A percentile compares a stretch with the other conserved stretches of the same genome.
Conservation (phyloP, 2,797 vertebrate genomes). For the Gallirallus australis region DNA sequence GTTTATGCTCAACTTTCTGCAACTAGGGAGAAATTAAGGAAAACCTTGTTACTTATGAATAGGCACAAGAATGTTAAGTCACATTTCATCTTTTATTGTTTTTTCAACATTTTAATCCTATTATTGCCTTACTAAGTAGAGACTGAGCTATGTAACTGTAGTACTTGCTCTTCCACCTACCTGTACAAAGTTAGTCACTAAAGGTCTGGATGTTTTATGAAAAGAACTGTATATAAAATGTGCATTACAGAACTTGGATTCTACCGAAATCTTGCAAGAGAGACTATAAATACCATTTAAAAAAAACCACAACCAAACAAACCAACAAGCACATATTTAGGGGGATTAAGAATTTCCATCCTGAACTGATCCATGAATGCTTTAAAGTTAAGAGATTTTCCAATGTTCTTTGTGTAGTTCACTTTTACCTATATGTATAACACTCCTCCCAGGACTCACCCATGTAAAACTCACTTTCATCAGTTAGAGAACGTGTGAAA, state of each 20-base stretch:
- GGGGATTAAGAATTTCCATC: neutral
- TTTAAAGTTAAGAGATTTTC: neutral
- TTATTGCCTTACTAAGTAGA: neutral
- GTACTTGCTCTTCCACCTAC: neutral
- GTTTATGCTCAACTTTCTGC: neutral
- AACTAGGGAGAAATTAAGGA: neutral
- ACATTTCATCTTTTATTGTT: neutral
- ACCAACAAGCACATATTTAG: neutral
- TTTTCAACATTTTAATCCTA: neutral
- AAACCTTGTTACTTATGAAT: neutral
- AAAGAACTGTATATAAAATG: neutral
- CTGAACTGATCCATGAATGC: neutral
- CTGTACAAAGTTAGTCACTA: neutral
- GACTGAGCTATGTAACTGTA: neutral
- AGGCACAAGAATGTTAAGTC: neutral
- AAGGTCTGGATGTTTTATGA: neutral
- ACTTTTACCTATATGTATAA: neutral
- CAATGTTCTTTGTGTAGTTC: neutral
- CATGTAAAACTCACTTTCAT: neutral
- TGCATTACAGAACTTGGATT: neutral
- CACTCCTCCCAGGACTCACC: neutral
- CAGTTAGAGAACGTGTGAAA: neutral
- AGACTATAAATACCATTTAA: neutral
- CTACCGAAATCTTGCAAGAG: neutral
- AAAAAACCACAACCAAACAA: neutral